phyloP scores from a whole-genome alignment of 1,140 invertebrate genomes.

The Bombus consobrinus region DNA sequence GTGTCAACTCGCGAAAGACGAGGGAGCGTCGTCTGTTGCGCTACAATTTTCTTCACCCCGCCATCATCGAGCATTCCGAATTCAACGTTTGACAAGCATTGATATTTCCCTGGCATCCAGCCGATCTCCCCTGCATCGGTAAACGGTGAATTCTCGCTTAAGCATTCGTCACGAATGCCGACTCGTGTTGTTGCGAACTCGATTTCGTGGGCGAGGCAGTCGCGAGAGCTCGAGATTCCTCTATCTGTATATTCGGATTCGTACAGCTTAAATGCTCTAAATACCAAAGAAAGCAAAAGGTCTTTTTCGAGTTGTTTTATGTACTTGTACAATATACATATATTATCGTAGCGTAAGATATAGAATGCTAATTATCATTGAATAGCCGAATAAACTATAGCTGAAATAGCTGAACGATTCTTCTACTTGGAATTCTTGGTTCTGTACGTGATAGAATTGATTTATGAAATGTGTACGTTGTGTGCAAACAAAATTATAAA shows the following conservation, averaged over 20 bases:
- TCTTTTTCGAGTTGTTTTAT: too few relatives aligned
- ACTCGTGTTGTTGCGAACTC: constrained; percentile 52
- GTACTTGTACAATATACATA: too few relatives aligned
- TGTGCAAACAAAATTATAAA: background rate
- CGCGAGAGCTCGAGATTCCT: constrained; percentile 22
- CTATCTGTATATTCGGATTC: constrained; percentile 16
- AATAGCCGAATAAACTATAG: too few relatives aligned
- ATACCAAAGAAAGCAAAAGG: background rate
- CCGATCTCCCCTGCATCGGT: constrained; percentile 54
- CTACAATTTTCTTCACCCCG: constrained; percentile 8
- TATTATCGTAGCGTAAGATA: too few relatives aligned
- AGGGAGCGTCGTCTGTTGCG: background rate
- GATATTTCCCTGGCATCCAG: constrained; percentile 59
- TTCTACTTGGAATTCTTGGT: too few relatives aligned
- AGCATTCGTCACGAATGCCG: constrained; percentile 61
- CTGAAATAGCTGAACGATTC: too few relatives aligned
- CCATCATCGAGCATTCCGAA: constrained; percentile 24
- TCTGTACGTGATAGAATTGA: too few relatives aligned
- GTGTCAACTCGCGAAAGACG: constrained; percentile 14
- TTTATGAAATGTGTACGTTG: background rate
- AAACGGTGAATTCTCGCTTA: constrained; percentile 56
- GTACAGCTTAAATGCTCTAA: background rate
- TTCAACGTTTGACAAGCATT: constrained; percentile 47
- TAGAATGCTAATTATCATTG: too few relatives aligned
- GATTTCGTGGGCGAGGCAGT: constrained; percentile 60